Evolutionary conservation across 2,797 vertebrate genomes (phyloP).

Genomic region (Enteromius unitaeniatus): DNA sequence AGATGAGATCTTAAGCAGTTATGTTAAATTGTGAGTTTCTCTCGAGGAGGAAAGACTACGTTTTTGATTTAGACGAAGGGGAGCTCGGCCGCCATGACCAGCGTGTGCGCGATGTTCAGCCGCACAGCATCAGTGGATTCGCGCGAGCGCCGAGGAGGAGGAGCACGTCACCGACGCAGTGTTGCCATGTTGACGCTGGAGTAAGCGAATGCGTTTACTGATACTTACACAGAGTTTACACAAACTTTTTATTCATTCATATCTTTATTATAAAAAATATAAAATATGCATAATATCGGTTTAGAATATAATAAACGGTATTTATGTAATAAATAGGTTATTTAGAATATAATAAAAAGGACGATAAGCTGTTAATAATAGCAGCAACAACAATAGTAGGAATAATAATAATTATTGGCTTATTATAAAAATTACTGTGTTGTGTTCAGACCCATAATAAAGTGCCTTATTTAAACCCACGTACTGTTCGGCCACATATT

Average conservation of each 20-base stretch:
- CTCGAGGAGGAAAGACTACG: neutral
- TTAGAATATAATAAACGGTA: neutral
- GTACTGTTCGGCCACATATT: neutral
- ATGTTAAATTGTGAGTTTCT: neutral
- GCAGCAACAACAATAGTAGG: neutral
- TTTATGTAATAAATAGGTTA: too few relatives aligned
- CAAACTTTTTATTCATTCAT: neutral
- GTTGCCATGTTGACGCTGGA: neutral
- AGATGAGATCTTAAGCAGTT: neutral
- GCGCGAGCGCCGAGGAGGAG: conserved; percentile 37
- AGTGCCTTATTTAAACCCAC: neutral
- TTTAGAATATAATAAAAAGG: too few relatives aligned
- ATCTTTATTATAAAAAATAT: neutral
- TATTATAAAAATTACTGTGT: neutral
- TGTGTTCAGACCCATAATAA: neutral
- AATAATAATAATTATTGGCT: neutral
- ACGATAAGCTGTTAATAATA: neutral
- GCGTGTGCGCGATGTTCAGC: conserved; percentile 56
- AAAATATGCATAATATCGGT: neutral
- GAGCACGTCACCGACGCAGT: conserved; percentile 24
- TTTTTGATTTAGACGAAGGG: conserved; percentile 55
- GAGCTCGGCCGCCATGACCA: conserved; percentile 68
- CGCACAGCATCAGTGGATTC: conserved; percentile 54
- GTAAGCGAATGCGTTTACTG: too few relatives aligned
- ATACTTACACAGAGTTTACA: too few relatives aligned